Percentiles rank a stretch among this genome's conserved stretches.
Evolutionary conservation across 2,797 vertebrate genomes (phyloP).

Genomic region (Botia almorhae): DNA sequence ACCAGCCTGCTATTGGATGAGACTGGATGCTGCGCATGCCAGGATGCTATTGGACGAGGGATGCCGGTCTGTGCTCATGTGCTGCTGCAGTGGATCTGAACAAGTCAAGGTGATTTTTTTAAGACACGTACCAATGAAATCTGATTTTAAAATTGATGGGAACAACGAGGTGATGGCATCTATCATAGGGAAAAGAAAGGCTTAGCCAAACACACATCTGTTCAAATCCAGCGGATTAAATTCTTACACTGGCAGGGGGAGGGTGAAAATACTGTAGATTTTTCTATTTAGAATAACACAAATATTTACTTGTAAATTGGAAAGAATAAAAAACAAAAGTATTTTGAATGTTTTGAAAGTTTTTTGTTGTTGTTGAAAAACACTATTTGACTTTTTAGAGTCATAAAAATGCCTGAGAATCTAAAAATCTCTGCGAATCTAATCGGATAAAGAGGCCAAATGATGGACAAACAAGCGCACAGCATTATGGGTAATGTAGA

Average conservation of each 20-base stretch:
- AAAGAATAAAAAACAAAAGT: no score
- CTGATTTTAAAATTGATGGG: not conserved
- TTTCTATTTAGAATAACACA: not conserved
- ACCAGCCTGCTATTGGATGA: conserved; percentile 76
- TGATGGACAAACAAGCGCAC: not conserved
- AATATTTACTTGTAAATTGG: not conserved
- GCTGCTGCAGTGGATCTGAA: not conserved
- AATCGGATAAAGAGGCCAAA: not conserved
- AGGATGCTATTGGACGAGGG: conserved; percentile 63
- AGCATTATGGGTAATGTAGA: not conserved
- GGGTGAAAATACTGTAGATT: not conserved
- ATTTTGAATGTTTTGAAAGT: no score
- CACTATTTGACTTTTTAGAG: not conserved
- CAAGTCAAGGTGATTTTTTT: conserved; percentile 2
- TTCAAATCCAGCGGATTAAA: conserved; percentile 45
- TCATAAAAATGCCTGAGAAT: conserved; percentile 5
- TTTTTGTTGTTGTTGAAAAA: not conserved
- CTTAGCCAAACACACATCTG: conserved; percentile 42
- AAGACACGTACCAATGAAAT: not conserved
- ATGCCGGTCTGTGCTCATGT: conserved; percentile 47
- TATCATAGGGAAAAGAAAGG: not conserved
- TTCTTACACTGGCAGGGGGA: conserved; percentile 8
- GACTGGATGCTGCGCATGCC: conserved; percentile 42
- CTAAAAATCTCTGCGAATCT: not conserved
- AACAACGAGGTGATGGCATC: not conserved